phyloP scores from a whole-genome alignment of 2,888 invertebrate genomes.

The Mactromeris polynyma region DNA sequence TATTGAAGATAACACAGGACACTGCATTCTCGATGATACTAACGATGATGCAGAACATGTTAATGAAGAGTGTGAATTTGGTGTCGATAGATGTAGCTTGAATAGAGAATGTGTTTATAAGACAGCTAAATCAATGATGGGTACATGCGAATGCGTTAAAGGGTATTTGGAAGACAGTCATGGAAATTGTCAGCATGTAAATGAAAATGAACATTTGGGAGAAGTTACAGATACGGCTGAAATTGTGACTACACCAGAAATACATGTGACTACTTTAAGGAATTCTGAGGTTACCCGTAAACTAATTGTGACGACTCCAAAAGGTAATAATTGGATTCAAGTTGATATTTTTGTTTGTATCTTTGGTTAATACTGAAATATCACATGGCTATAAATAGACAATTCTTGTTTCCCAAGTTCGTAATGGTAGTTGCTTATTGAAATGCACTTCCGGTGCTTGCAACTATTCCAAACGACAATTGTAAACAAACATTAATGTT shows the following conservation, averaged over 20 bases:
- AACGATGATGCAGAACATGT: not conserved
- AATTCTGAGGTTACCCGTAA: not conserved
- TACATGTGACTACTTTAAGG: not conserved
- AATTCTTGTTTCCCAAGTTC: too few species aligned
- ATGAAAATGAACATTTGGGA: not conserved
- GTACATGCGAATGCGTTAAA: constrained; percentile 50
- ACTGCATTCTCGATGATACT: constrained; percentile 32
- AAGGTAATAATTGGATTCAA: not conserved
- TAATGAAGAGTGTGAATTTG: constrained; percentile 2
- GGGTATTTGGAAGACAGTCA: constrained; percentile 37
- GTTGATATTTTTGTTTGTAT: too few species aligned
- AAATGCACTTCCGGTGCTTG: too few species aligned
- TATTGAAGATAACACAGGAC: not conserved
- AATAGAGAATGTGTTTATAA: constrained; percentile 41
- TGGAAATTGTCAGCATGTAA: constrained; percentile 31
- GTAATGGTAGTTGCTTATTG: too few species aligned
- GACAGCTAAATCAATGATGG: constrained; percentile 23
- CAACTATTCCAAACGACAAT: too few species aligned
- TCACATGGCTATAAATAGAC: too few species aligned
- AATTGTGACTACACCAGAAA: not conserved
- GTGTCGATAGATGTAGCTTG: constrained; percentile 14
- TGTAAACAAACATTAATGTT: too few species aligned
- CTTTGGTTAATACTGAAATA: too few species aligned
- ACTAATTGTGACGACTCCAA: not conserved
- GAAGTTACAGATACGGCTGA: not conserved